A percentile compares a stretch with the other conserved stretches of the same genome.
Conservation (phyloP, 2,797 vertebrate species). For the Halcyon leucocephala region DNA sequence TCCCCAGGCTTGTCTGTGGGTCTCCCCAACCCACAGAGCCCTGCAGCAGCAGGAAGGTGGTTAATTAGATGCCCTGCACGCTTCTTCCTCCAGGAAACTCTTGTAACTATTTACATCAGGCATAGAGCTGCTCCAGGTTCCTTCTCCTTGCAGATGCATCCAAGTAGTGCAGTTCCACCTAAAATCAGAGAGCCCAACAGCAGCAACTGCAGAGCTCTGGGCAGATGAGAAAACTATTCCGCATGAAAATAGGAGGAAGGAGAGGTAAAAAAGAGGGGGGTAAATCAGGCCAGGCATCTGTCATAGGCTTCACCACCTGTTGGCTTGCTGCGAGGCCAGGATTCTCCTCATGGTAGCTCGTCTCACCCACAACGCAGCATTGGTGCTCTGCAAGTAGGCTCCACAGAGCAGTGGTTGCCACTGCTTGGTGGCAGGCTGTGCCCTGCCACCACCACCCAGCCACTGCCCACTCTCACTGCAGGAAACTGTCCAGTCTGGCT, state of each 20-base stretch:
- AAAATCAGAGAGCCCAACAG: not conserved
- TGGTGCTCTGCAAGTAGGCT: not conserved
- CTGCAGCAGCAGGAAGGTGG: not conserved
- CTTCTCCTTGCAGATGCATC: not conserved
- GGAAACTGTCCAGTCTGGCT: constrained; percentile 85
- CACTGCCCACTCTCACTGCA: constrained; percentile 72
- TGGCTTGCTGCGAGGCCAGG: not conserved
- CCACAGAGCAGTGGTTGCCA: fast-evolving
- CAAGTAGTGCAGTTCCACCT: not conserved
- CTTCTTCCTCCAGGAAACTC: not conserved
- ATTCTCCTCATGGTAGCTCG: not conserved
- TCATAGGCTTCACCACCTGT: not conserved
- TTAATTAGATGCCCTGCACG: not conserved
- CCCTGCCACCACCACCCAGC: not conserved
- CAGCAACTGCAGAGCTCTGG: not conserved
- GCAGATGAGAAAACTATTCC: not conserved
- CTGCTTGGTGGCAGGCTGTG: fast-evolving
- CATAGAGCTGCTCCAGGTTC: not conserved
- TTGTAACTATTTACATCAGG: not conserved
- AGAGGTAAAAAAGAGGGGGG: not conserved
- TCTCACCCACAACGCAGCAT: no score
- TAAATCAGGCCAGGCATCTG: not conserved
- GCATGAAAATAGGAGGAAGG: not conserved
- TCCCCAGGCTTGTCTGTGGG: not conserved
- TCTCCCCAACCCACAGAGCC: not conserved